A percentile compares a stretch with the other conserved stretches of the same genome.
These are phyloP conservation scores for Xanthorhoe spadicearia DNA, from an alignment of 2,888 invertebrate species.

Conservation along the genomic window DNA sequence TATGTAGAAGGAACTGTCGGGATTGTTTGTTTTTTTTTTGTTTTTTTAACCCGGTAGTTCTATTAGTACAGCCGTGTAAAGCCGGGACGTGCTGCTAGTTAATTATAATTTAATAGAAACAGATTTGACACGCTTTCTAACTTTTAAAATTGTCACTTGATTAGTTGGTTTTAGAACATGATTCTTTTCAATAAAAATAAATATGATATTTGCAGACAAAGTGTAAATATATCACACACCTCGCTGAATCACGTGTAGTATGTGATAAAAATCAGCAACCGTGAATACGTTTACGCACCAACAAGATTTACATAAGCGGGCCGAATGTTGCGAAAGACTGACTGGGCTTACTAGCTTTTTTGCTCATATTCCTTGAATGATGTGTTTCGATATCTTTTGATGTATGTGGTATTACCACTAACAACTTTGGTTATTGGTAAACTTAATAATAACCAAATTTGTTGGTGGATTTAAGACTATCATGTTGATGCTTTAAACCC, in stretches of 20 bases:
- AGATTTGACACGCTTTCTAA: too few species aligned
- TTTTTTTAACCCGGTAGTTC: too few species aligned
- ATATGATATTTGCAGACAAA: constrained; percentile 38
- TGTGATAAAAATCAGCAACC: constrained; percentile 63
- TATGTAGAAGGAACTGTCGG: too few species aligned
- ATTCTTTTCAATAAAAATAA: constrained; percentile 31
- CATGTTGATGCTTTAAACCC: too few species aligned
- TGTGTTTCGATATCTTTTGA: constrained; percentile 36
- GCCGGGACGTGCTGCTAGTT: too few species aligned
- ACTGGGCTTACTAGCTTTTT: constrained; percentile 30
- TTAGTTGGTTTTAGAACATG: background rate
- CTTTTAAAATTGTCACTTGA: background rate
- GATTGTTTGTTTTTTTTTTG: too few species aligned
- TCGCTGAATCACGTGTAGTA: constrained; percentile 54
- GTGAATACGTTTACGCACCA: constrained; percentile 64
- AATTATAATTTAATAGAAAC: too few species aligned
- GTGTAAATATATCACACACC: constrained; percentile 60
- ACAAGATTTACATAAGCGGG: constrained; percentile 54
- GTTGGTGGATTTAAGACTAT: background rate
- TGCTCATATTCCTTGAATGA: constrained; percentile 37
- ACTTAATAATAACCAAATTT: background rate
- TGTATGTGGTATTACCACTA: too few species aligned
- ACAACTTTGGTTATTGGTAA: constrained; percentile 2
- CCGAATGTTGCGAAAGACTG: constrained; percentile 38
- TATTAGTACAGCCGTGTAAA: too few species aligned